These are phyloP conservation scores for Drosophila monieri DNA, from an alignment of 2,888 invertebrate genomes.

Conservation along the genomic window DNA sequence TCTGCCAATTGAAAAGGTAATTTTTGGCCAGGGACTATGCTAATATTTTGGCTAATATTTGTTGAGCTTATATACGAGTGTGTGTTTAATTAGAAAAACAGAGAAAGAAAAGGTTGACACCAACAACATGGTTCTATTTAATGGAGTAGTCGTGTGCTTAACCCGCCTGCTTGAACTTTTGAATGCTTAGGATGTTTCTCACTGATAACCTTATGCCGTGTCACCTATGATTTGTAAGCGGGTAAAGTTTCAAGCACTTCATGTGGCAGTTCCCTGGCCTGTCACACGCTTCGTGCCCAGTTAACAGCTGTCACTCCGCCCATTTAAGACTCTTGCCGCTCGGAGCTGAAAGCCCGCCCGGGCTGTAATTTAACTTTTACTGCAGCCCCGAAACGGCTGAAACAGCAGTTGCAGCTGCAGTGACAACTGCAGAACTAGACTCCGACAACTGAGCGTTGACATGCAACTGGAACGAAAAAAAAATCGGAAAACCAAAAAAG, in stretches of 20 bases:
- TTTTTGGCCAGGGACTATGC: constrained; percentile 8
- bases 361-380: constrained; percentile 35
- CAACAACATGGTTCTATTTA: too few species aligned
- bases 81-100: not conserved
- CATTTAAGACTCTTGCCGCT: constrained; percentile 2
- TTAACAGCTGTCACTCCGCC: constrained; percentile 6
- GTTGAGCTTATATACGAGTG: not conserved
- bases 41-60: constrained; percentile 7
- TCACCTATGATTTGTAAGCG: constrained; percentile 33
- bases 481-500: constrained; percentile 2
- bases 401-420: constrained; percentile 25
- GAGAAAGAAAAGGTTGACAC: too few species aligned
- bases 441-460: constrained; percentile 29
- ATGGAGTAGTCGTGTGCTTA: not conserved
- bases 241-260: constrained; percentile 21
- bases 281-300: constrained; percentile 5
- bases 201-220: constrained; percentile 8
- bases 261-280: constrained; percentile 10
- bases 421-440: constrained; percentile 27
- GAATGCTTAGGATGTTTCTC: not conserved
- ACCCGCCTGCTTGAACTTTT: not conserved
- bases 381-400: constrained; percentile 2
- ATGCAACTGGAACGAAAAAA: constrained; percentile 30
- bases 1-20: constrained; percentile 19
- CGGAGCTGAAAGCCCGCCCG: constrained; percentile 5